Percentiles rank a stretch among this genome's conserved stretches.
These are phyloP conservation scores for Drosophila nigrodunni DNA, from an alignment of 1,140 invertebrate species.

Conservation along the genomic window DNA sequence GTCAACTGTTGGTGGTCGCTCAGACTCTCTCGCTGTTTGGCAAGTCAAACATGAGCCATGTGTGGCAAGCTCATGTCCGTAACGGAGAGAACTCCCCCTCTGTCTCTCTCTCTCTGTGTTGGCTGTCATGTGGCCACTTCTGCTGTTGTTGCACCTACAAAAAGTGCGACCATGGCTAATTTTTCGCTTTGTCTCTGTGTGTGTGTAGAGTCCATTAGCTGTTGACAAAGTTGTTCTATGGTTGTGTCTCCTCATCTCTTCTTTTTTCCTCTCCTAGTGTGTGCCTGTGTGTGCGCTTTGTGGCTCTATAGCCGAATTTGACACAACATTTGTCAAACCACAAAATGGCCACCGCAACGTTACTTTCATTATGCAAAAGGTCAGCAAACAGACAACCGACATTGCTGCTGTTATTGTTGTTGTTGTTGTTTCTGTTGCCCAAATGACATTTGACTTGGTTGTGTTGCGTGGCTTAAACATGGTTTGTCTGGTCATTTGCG, in stretches of 20 bases:
- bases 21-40: constrained; percentile 45
- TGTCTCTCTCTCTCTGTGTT: constrained; percentile 16
- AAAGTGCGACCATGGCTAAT: constrained; percentile 64
- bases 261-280: not conserved
- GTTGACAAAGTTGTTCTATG: constrained; percentile 78
- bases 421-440: constrained; percentile 14
- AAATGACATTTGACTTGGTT: constrained; percentile 68
- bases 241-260: constrained; percentile 25
- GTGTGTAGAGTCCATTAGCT: constrained; percentile 72
- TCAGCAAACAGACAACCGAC: constrained; percentile 59
- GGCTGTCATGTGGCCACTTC: constrained; percentile 49
- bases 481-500: constrained; percentile 46
- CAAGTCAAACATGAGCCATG: constrained; percentile 66
- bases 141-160: constrained; percentile 52
- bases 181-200: constrained; percentile 61
- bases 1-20: constrained; percentile 64
- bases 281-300: constrained; percentile 47
- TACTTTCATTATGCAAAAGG: constrained; percentile 82
- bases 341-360: constrained; percentile 79
- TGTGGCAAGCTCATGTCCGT: constrained; percentile 45
- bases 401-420: not conserved
- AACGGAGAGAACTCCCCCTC: constrained; percentile 15
- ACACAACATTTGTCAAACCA: constrained; percentile 82
- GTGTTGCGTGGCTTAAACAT: constrained; percentile 22
- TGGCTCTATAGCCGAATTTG: constrained; percentile 78